Percentiles rank a stretch among this genome's conserved stretches.
Conservation (phyloP, 2,113 vertebrate species). For the Clinocottus analis region DNA sequence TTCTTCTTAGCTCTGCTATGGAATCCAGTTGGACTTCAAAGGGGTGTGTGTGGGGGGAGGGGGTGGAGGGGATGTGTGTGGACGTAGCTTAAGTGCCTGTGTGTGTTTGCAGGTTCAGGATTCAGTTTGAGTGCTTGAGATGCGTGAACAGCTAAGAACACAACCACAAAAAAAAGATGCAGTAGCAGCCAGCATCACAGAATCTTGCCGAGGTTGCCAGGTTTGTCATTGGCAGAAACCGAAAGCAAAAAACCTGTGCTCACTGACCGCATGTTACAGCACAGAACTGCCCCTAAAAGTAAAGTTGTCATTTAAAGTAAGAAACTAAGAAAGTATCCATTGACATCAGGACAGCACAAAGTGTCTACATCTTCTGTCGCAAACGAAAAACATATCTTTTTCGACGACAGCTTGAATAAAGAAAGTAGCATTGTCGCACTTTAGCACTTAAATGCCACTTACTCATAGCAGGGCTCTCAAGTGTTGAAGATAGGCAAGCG, state of each 20-base stretch:
- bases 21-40: slow-evolving; percentile 59
- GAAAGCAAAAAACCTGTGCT: background rate
- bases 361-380: too few relatives aligned
- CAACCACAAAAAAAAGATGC: background rate
- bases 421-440: too few relatives aligned
- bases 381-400: too few relatives aligned
- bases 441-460: too few relatives aligned
- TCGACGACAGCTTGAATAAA: too few relatives aligned
- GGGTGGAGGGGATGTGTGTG: slow-evolving; percentile 22
- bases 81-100: background rate
- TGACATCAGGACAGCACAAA: too few relatives aligned
- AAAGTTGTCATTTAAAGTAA: background rate
- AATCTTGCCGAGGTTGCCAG: background rate
- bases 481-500: too few relatives aligned
- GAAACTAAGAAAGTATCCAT: too few relatives aligned
- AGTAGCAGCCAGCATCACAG: background rate
- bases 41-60: slow-evolving; percentile 8
- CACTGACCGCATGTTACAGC: background rate
- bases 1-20: slow-evolving; percentile 48
- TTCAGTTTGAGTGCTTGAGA: background rate
- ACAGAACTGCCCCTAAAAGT: background rate
- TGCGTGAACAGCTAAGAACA: background rate
- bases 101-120: background rate
- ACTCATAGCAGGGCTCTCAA: too few relatives aligned
- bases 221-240: background rate